These are phyloP conservation scores for Podarcis cretensis DNA, from an alignment of 2,113 vertebrate species.

Conservation along the genomic window DNA sequence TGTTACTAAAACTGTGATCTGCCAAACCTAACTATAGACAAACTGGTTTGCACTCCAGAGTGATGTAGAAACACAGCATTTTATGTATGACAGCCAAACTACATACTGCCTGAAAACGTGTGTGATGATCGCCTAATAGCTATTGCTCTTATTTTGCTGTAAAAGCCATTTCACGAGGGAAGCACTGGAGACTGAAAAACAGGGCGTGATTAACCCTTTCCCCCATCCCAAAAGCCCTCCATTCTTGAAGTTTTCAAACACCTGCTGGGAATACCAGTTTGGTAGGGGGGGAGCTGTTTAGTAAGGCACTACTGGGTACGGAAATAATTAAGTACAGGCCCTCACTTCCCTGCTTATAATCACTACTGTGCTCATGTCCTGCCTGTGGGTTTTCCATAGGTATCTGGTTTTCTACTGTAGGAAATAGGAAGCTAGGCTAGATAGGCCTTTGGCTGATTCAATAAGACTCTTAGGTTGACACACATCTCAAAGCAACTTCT, in stretches of 20 bases:
- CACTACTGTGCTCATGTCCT: background rate
- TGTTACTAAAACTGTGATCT: slow-evolving; percentile 9
- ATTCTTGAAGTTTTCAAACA: background rate
- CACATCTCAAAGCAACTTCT: background rate
- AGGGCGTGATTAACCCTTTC: background rate
- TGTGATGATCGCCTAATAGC: background rate
- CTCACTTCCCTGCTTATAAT: background rate
- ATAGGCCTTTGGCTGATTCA: too few species aligned
- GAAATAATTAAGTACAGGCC: background rate
- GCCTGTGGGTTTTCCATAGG: background rate
- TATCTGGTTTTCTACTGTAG: background rate
- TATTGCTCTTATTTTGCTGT: background rate
- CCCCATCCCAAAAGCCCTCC: too few species aligned
- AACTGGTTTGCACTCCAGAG: background rate
- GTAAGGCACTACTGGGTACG: background rate
- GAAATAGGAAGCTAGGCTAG: background rate
- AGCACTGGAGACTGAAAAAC: background rate
- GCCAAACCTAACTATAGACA: slow-evolving; percentile 5
- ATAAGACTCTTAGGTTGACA: background rate
- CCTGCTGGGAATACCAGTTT: background rate
- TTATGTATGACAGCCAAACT: background rate
- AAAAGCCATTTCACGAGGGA: background rate
- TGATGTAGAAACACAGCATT: background rate
- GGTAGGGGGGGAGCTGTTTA: background rate
- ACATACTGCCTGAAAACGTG: background rate